These are phyloP conservation scores for Tenthredo scrophulariae DNA, from an alignment of 2,888 invertebrate genomes.

Conservation along the genomic window DNA sequence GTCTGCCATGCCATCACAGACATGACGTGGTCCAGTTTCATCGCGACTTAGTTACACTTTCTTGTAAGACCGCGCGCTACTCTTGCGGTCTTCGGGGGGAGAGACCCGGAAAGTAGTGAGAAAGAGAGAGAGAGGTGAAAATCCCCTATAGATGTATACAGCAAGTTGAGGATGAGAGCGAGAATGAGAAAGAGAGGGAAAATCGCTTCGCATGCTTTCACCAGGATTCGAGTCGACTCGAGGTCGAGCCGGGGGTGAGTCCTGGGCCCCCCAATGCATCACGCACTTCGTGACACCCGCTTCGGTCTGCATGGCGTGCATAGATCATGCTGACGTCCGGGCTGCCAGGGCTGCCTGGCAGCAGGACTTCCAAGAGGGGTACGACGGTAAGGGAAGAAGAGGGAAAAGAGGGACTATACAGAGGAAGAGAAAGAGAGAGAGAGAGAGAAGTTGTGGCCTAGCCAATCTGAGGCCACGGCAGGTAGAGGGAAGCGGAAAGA, in stretches of 20 bases:
- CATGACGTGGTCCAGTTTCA: constrained; percentile 42
- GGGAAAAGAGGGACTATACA: constrained; percentile 16
- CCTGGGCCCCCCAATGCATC: constrained; percentile 66
- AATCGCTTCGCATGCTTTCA: constrained; percentile 47
- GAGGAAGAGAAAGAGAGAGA: constrained; percentile 52
- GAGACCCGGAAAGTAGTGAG: neutral
- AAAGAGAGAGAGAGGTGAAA: neutral
- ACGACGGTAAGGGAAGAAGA: neutral
- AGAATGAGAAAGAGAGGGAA: neutral
- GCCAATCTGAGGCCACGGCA: constrained; percentile 48
- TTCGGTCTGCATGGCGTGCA: constrained; percentile 66
- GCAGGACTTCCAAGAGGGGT: constrained; percentile 45
- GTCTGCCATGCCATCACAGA: neutral
- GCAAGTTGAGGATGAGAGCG: neutral
- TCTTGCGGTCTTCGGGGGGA: constrained; percentile 14
- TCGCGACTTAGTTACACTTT: constrained; percentile 41
- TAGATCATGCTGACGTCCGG: constrained; percentile 72
- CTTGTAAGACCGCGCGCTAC: constrained; percentile 17
- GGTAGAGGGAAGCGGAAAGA: neutral
- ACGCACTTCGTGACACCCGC: constrained; percentile 70
- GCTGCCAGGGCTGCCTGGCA: constrained; percentile 57
- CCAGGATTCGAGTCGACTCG: constrained; percentile 47
- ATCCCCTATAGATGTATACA: neutral
- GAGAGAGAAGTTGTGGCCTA: constrained; percentile 55
- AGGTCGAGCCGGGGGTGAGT: constrained; percentile 51